Base-by-base conservation (phyloP, 2,113 vertebrate species). In the Aix galericulata region DNA sequence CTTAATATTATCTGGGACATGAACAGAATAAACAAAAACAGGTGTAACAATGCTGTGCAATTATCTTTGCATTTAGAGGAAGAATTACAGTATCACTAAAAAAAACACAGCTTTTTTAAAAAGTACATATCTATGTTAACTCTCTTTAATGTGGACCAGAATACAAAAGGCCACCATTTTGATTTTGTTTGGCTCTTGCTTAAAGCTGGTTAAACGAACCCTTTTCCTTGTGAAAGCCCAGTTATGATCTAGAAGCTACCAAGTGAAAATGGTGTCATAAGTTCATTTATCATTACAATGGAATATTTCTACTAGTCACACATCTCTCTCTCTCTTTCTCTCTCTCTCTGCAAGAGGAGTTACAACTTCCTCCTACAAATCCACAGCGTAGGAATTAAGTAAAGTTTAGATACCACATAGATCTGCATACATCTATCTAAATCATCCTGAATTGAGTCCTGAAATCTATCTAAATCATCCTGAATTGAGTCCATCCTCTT, bases 181-280 rank as follows among this genome's bases (percentile, higher is more conserved):
- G 60, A 88, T 85, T n/a, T 85, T 89, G 78, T 91, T 91, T 95
- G 52, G 50, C 84, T 96, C 58, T 88, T 72, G 68, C 63, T 89
- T 91, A 91, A 90, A 93, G 42, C 82, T 91, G 95, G 17, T 88
- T 42, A 46, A 86, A 75, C 64, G 16, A 81, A 38, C 32, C 2
- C 23, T 95, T 95, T 87, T 90, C 42, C 34, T 91, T 71, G 44
- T 74, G 78, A 92, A 44, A 42, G 52, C 40, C 67, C 36, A 89
- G 72, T 94, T 95, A 87, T 23, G 79, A 93, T 94, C 90, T 89
- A 94, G 94, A 75, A 68, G 75, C 60, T 92, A 87, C 22, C 58
- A 77, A 88, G 75, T 95, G 44, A 94, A 94, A 97, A 91, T 63
- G 10, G 91, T 92, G 40, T n/a, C 44, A 17, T 79, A 93, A 82